phyloP scores from a whole-genome alignment of 2,113 vertebrate genomes.

The Felis chaus region DNA sequence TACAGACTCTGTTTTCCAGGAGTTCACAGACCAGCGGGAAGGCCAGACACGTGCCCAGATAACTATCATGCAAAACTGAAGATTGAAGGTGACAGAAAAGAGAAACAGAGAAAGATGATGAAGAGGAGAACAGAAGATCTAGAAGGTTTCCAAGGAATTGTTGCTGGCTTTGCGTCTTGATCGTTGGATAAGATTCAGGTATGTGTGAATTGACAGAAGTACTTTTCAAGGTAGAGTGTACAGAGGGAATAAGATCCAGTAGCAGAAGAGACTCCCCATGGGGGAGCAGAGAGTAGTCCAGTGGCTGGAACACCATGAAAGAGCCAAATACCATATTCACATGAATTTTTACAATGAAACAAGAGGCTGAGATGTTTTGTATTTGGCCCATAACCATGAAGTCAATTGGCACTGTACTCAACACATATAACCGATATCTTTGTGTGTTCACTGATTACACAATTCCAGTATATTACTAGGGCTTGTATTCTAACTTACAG shows the following conservation, averaged over 20 bases:
- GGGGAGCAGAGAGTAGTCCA: background rate
- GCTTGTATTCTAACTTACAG: slow-evolving; percentile 17
- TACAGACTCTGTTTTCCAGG: background rate
- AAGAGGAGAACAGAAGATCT: background rate
- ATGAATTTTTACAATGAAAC: slow-evolving; percentile 29
- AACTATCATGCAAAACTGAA: background rate
- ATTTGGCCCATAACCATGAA: background rate
- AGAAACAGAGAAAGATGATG: background rate
- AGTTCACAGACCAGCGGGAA: background rate
- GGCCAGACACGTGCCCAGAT: background rate
- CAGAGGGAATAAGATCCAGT: background rate
- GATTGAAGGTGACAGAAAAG: background rate
- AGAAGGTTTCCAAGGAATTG: slow-evolving; percentile 7
- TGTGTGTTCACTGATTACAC: background rate
- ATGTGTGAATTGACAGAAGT: background rate
- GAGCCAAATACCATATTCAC: background rate
- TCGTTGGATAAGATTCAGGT: background rate
- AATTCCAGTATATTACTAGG: background rate
- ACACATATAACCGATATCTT: background rate
- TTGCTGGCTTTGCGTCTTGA: background rate
- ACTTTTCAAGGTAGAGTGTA: background rate
- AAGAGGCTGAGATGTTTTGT: background rate
- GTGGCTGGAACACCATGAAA: background rate
- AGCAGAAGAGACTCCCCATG: background rate
- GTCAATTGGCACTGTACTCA: background rate